Base-by-base conservation (phyloP, 2,888 invertebrate genomes). In the Cancer borealis region DNA sequence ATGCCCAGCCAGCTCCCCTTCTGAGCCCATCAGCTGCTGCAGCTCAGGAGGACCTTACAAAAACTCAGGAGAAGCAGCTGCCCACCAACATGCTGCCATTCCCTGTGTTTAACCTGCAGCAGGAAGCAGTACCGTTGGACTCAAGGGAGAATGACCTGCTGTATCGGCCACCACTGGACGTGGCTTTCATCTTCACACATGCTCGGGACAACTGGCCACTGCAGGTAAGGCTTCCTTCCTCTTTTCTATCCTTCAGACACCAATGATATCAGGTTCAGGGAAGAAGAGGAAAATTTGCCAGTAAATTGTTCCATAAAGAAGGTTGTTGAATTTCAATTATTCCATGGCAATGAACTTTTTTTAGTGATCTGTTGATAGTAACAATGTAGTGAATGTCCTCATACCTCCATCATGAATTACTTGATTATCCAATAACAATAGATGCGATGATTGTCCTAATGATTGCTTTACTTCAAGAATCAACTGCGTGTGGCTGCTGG, bases 161-260 rank as follows among this genome's bases (percentile, higher is more conserved):
- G 10, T 95, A 93, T 66, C 89, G 95, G 21, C 88, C 95, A n/a
- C 95, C 95, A 26, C 92, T 95, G 30, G 95, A 95, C 30, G 39
- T 95, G 10, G 95, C 95, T 0, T 47, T 95, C 10, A 95, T 95
- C 90, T 95, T 95, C 93, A 94, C 94, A 26, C 94, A 94, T 49
- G 94, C 94, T n/a, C 84, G 73, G 49, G 92, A 93, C n/a, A 95
- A 92, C 45, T 89, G 49, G 26, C 60, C 66, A 8, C 91, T 95
- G n/a, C 95, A 95, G 84, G 88, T 4, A 88, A 26, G 88, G 14
- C 30, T 39, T 30, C 14, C 39, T 17, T 54, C 26, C 26, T 73
- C 26, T 26, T 73, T 26, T 26, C 26, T 73, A 39, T 39, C 26
- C 26, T 26, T 73, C 21, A 26, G 26, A 73, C 17, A 17, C 4